Evolutionary conservation across 2,797 vertebrate genomes (phyloP).

Genomic region (Characodon lateralis): DNA sequence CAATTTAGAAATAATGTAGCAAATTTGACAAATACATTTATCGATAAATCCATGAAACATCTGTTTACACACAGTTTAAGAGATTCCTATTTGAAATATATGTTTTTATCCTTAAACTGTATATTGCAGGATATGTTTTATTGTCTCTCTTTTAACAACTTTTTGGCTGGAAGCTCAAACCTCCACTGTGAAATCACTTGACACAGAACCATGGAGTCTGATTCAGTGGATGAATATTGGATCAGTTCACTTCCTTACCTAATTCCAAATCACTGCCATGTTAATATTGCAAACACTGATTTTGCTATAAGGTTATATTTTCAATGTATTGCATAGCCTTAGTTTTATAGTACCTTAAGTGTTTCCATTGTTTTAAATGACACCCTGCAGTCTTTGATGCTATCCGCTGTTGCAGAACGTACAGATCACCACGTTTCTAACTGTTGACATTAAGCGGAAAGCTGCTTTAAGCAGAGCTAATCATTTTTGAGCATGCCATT

Average conservation of each 20-base stretch:
- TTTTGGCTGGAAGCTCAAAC: neutral
- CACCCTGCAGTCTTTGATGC: neutral
- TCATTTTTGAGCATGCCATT: conserved; percentile 5
- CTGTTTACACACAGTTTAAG: neutral
- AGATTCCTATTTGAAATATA: neutral
- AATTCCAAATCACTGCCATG: neutral
- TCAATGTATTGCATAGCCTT: neutral
- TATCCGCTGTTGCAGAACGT: neutral
- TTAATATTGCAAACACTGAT: neutral
- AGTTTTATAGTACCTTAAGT: neutral
- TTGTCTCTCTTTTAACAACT: neutral
- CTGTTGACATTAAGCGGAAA: neutral
- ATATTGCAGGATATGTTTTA: neutral
- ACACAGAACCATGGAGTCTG: neutral
- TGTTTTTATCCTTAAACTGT: neutral
- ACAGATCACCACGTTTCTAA: neutral
- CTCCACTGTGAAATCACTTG: neutral
- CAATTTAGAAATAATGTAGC: too few relatives aligned
- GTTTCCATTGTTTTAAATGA: neutral
- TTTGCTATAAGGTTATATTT: neutral
- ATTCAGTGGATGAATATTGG: neutral
- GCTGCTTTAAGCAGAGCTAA: neutral
- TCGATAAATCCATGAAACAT: too few relatives aligned
- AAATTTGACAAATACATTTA: too few relatives aligned
- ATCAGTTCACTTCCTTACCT: neutral